Base-by-base conservation (phyloP, 2,797 vertebrate genomes). In the Scolopax bukidnonensis region DNA sequence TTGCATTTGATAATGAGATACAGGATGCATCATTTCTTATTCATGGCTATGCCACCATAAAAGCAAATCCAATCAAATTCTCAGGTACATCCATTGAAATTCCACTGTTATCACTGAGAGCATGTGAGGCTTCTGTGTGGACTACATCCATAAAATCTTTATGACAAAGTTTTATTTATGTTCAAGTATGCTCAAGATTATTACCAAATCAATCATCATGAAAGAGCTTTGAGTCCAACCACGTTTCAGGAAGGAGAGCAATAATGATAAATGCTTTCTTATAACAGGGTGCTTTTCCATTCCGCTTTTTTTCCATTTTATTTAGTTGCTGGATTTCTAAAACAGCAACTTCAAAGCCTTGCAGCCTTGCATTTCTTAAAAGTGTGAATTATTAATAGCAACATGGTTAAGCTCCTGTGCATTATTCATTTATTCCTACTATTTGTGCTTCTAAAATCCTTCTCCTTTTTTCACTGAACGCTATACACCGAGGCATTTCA, bases 321-420 rank as follows among this genome's bases (percentile, higher is more conserved):
- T 80, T 83, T 78, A 84, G 73, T 86, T 28, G 40, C 32, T 38
- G 25, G 15, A 77, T 93, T 92, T 78, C 70, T 88, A 45, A 64
- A 96, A 51, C 27, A 83, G 76, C 47, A 84, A 71, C 74, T 87
- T 90, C 84, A 84, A 93, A 95, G 84, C 36, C 63, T 48, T 56
- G 60, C 4, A 95, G 84, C 36, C 63, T 45, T 56, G 56, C 4
- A 0, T 53, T 86, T 84, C 80, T 65, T 48, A 61, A 78, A 89
- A 93, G n/a, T 2, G 33, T 96, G 57, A 88, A 93, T 92, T 96
- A 90, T 90, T 94, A 88, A 93, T 70, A 89, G 59, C 61, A 81
- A 68, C 50, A 61, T 45, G 32, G 40, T 84, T 75, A 64, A 84
- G 50, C 10, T 53, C 73, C 74, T 78, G 76, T 81, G 48, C 79